phyloP scores from a whole-genome alignment of 2,888 invertebrate species.

The Pegoplata infirma region DNA sequence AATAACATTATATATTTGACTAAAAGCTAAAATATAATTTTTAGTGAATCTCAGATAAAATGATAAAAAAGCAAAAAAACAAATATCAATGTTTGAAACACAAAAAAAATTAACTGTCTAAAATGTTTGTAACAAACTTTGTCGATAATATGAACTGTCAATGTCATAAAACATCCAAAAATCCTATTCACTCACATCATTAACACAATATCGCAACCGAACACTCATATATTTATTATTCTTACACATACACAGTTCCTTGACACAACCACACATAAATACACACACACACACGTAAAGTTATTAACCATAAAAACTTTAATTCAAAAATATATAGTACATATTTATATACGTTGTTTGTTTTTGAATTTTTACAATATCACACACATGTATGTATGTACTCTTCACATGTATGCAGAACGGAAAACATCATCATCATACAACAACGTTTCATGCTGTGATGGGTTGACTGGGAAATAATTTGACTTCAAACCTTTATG shows the following conservation, averaged over 20 bases:
- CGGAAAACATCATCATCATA: conserved; percentile 41
- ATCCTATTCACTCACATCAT: conserved; percentile 43
- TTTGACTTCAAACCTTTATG: conserved; percentile 51
- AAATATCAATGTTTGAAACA: neutral
- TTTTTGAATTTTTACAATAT: conserved; percentile 6
- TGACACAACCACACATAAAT: neutral
- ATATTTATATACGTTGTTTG: conserved; percentile 16
- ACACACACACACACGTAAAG: conserved; percentile 11
- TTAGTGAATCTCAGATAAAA: conserved; percentile 8
- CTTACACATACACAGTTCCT: conserved; percentile 6
- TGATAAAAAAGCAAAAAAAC: neutral
- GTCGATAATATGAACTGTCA: conserved; percentile 45
- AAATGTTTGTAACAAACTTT: conserved; percentile 19
- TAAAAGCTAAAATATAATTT: conserved; percentile 26
- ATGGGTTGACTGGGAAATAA: conserved; percentile 45
- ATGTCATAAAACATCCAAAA: conserved; percentile 45
- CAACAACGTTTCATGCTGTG: conserved; percentile 42
- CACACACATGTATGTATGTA: conserved; percentile 6
- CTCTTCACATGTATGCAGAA: conserved; percentile 18
- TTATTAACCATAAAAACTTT: conserved; percentile 55
- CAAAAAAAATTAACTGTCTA: neutral
- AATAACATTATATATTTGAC: neutral
- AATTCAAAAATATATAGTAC: conserved; percentile 39
- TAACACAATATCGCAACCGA: conserved; percentile 36
- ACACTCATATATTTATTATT: too few relatives aligned